Evolutionary conservation across 1,140 invertebrate species (phyloP), one percentile per base, ranked within the genome.

Genomic region (Drosophila baimaii): DNA sequence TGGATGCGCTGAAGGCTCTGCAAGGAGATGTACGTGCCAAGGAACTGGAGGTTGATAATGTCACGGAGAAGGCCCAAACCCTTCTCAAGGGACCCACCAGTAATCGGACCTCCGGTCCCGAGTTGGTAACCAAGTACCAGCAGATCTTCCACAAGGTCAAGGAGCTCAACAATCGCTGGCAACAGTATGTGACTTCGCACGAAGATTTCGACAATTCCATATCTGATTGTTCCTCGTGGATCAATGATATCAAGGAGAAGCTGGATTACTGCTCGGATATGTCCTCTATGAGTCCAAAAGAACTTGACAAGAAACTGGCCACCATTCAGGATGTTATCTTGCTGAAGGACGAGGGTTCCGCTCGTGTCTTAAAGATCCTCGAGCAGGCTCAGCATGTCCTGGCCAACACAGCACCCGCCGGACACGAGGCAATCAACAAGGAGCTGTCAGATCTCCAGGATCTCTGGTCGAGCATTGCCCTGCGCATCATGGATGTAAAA

Each of bases 361-460:
- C 94, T 1, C 98, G 97, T 92, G 95, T 96, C 15, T 97, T 99
- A 90, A 95, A 94, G 58, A 94, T 97, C 27, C 95, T 98, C 19
- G 98, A 99, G 91, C 92, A 97, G 76, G 97, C 97, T 1, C 98
- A 99, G 92, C 95, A 95, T 78, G 97, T 99, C n/a, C 92, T 99
- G 65, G 97, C 97, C 0, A 98, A 98, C 82, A 99, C 98, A 0
- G 96, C 97, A 5, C 96, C 97, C 1, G 91, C 94, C 46, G 98
- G 98, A 1, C 97, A 99, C 83, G 95, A 96, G 74, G 93, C 94
- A 9, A 97, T 99, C 49, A 98, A 98, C 80, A 95, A 96, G 71
- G 94, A 95, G 21, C 93, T 99, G 17, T 95, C 96, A 13, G 94
- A 95, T 56, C 92, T 99, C 49, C 98, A 99, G 93, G 96, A 97